These are phyloP conservation scores for Drosophila ercepeae DNA, from an alignment of 1,140 invertebrate species.

Conservation along the genomic window DNA sequence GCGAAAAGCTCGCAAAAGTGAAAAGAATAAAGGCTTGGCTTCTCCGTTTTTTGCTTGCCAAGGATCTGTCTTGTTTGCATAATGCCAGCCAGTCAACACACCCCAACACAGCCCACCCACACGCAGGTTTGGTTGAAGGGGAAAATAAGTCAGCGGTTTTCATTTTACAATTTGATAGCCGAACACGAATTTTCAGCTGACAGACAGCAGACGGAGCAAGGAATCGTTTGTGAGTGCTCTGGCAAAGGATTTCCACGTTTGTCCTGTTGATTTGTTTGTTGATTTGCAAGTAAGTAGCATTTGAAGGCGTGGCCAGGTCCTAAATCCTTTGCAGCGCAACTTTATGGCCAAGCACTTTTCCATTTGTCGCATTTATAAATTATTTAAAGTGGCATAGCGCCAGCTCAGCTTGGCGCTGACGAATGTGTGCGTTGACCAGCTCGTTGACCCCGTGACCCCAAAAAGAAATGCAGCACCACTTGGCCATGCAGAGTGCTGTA, in stretches of 20 bases:
- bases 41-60: constrained; percentile 2
- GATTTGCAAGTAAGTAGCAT: constrained; percentile 59
- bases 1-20: constrained; percentile 20
- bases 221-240: constrained; percentile 42
- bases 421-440: constrained; percentile 52
- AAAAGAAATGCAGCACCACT: constrained; percentile 42
- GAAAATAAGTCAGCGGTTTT: constrained; percentile 67
- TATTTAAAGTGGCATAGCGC: constrained; percentile 73
- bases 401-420: constrained; percentile 20
- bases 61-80: constrained; percentile 66
- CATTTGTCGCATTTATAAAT: constrained; percentile 79
- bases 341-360: constrained; percentile 62
- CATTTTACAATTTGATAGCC: constrained; percentile 76
- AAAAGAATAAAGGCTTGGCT: constrained; percentile 18
- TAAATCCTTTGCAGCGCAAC: constrained; percentile 46
- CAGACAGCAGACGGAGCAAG: constrained; percentile 31
- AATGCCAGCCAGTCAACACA: constrained; percentile 64
- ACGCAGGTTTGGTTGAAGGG: constrained; percentile 5
- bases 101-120: constrained; percentile 3
- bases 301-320: constrained; percentile 9
- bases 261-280: constrained; percentile 75
- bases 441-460: constrained; percentile 78
- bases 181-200: constrained; percentile 66
- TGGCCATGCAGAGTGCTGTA: not conserved
- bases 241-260: constrained; percentile 56